phyloP scores from a whole-genome alignment of 2,113 vertebrate species.

The Todiramphus saurophagus region DNA sequence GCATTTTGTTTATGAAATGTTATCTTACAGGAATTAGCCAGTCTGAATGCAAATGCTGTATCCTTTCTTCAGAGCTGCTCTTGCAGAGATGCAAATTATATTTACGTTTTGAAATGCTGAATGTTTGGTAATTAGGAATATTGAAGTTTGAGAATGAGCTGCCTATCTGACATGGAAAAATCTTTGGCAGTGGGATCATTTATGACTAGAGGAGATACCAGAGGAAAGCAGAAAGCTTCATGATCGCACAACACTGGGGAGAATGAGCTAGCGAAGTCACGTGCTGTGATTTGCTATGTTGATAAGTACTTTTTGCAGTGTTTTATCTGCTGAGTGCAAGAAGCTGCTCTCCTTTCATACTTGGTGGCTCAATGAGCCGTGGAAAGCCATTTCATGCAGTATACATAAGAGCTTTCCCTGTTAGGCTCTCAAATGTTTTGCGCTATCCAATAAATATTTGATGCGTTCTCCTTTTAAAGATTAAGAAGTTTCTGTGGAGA shows the following conservation, averaged over 20 bases:
- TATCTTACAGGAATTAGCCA: slow-evolving; percentile 58
- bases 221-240: not conserved
- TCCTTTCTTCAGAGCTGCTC: slow-evolving; percentile 54
- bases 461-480: slow-evolving; percentile 49
- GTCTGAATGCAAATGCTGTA: slow-evolving; percentile 64
- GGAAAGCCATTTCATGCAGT: not conserved
- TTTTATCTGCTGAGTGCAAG: not conserved
- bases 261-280: not conserved
- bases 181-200: not conserved
- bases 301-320: not conserved
- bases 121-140: slow-evolving; percentile 73
- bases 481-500: slow-evolving; percentile 53
- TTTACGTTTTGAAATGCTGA: slow-evolving; percentile 65
- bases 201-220: not conserved
- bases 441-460: slow-evolving; percentile 39
- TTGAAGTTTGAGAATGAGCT: slow-evolving; percentile 69
- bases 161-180: slow-evolving; percentile 20
- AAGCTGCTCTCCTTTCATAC: not conserved
- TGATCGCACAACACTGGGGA: not conserved
- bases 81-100: slow-evolving; percentile 69
- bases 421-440: not conserved
- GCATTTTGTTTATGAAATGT: slow-evolving; percentile 70
- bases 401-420: not conserved
- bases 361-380: not conserved
- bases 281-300: not conserved